Base-by-base conservation (phyloP, 2,888 invertebrate species). In the Dorcus hopei region DNA sequence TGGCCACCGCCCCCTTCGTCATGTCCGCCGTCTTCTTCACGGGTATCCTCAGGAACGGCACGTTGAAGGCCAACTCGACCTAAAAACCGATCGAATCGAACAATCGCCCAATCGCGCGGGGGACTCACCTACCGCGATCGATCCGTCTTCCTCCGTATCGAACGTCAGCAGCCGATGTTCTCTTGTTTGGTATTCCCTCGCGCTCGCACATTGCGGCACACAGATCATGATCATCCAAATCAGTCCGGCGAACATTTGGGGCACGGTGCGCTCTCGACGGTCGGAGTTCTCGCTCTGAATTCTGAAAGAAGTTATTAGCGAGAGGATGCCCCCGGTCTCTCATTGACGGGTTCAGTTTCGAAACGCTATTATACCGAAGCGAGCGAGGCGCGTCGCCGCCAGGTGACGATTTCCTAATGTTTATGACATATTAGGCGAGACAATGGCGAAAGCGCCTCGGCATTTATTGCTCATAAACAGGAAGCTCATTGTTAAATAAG, bases 21-120 rank as follows among this genome's bases (percentile, higher is more conserved):
- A 77, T 70, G 26, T 82, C 76, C 55, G 81, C 70, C 0, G 83
- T 79, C 62, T 81, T 82, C 64, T 83, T 81, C 4, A 87, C 76
- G 0, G 89, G 89, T 65, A 89, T 85, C n/a, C 82, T 80, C 19
- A 89, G 68, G 65, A 89, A 88, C 0, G 89, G 89, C 33, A 89
- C 81, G 0, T 82, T 80, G 61, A 89, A 84, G 41, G 87, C 85
- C 70, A 88, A 76, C 62, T 85, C 85, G 40, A 89, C 78, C 89
- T 89, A 74, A 38, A 80, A 77, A 62, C 14, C 16, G 3, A 19
- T 45, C 19, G 2, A 45, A 42, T 42, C 4, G 7, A 9, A 14
- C 5, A 1, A 45, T 9, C 16, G 45, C 23, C 1, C 1, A 19
- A 19, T 16, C 14, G 42, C 3, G 6, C 14, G 42, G 2, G n/a